phyloP scores from a whole-genome alignment of 2,888 invertebrate genomes.

The Geophilus truncorum region DNA sequence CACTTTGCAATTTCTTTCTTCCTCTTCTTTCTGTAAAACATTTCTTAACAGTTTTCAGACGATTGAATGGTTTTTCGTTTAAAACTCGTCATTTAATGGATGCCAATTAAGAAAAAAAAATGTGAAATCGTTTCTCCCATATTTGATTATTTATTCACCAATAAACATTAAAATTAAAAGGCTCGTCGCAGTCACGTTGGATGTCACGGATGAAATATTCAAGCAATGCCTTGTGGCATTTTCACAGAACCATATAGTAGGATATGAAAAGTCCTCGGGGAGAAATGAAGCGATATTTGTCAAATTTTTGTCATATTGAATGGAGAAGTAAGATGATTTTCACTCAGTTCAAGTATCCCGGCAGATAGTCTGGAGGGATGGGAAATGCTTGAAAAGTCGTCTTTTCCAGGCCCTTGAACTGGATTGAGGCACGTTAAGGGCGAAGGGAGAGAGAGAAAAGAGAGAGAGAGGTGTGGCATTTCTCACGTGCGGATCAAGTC shows the following conservation, averaged over 20 bases:
- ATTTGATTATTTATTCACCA: too few species aligned
- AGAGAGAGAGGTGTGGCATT: background rate
- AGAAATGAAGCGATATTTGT: constrained; percentile 3
- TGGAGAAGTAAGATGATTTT: constrained; percentile 19
- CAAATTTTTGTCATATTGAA: constrained; percentile 27
- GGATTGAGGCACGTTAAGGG: background rate
- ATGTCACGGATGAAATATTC: background rate
- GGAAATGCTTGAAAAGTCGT: background rate
- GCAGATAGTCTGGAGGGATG: background rate
- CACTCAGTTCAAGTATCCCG: background rate
- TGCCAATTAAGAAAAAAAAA: too few species aligned
- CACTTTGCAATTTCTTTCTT: too few species aligned
- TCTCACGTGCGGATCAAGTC: constrained; percentile 8
- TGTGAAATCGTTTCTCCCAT: too few species aligned
- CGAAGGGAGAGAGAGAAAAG: background rate
- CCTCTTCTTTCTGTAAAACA: background rate
- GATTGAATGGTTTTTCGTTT: background rate
- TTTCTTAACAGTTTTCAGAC: background rate
- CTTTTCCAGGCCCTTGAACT: background rate
- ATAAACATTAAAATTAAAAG: too few species aligned
- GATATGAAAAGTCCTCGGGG: background rate
- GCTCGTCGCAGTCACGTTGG: too few species aligned
- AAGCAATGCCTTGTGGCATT: background rate
- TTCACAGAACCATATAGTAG: background rate
- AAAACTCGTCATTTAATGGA: too few species aligned